Evolutionary conservation across 2,797 vertebrate species (phyloP), one percentile per base, ranked within the genome.

Genomic region (Bovichtus variegatus): DNA sequence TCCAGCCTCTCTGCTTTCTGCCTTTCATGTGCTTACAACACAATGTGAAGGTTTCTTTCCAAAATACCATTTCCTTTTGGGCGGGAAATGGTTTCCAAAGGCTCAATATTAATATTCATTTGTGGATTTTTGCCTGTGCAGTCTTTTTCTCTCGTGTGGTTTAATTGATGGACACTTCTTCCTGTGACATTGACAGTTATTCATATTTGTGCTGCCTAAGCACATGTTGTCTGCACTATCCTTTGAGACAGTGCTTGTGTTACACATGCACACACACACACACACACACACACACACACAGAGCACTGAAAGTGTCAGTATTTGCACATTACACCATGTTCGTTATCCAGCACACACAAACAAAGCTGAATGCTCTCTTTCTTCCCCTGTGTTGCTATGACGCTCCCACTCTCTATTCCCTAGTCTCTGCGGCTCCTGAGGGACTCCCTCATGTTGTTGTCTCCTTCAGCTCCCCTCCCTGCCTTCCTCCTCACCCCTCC

Each of bases 321-420:
- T 84, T 81, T 82, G 75, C 78, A 81, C 81, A 54, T 69, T 62
- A 65, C 59, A 82, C 69, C 75, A 16, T 80, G 66, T 62, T 19
- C 2, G 0, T 70, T 73, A 57, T 78, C 29, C 58, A 50, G 65
- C 18, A 15, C 74, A 71, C 76, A 62, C 63, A 75, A 81, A 82
- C 78, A 71, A 51, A 69, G 77, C 67, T 23, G 70, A 64, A 76
- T 61, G 78, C 66, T 69, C 6, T 64, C 46, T 80, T 78, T 84
- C 73, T 77, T 72, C 50, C 55, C 9, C 50, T 67, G 78, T 12
- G 76, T 90, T 91, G 82, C 87, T 77, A 78, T 84, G 82, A 86
- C 29, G 59, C 84, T 80, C 31, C 69, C 47, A 76, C 68, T 29
- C 50, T 68, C 60, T 55, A 25, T 49, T 86, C 87, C 77, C 83